Evolutionary conservation across 2,797 vertebrate species (phyloP).

Genomic region (Nannoperca australis): DNA sequence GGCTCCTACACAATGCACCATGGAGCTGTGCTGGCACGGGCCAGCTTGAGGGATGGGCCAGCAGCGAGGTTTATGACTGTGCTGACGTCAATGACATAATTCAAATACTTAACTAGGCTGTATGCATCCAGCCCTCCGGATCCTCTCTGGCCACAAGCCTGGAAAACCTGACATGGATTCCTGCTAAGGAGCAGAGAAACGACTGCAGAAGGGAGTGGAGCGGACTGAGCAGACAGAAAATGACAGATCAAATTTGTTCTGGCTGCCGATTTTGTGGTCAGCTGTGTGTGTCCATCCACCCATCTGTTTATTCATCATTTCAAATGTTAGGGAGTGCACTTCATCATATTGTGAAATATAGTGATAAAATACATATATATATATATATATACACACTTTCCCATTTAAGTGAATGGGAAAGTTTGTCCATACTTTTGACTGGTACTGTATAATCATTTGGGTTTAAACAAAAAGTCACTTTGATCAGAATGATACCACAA

Average conservation of each 20-base stretch:
- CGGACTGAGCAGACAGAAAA: conserved; percentile 37
- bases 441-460: background rate
- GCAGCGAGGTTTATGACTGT: conserved; percentile 95
- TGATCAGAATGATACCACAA: background rate
- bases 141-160: conserved; percentile 62
- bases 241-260: conserved; percentile 35
- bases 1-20: conserved; percentile 87
- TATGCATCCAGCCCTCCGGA: conserved; percentile 91
- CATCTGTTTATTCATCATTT: conserved; percentile 12
- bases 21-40: conserved; percentile 90
- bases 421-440: too few species aligned
- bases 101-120: conserved; percentile 98
- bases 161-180: conserved; percentile 80
- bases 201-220: conserved; percentile 44
- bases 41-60: conserved; percentile 88
- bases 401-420: too few species aligned
- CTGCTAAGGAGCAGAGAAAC: conserved; percentile 46
- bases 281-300: background rate
- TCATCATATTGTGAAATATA: background rate
- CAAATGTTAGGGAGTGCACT: background rate
- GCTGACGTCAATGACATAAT: conserved; percentile 99
- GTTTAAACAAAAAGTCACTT: background rate
- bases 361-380: too few species aligned
- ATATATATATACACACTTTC: too few species aligned
- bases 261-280: conserved; percentile 18